Evolutionary conservation across 2,888 invertebrate species (phyloP), one percentile per base, ranked within the genome.

Genomic region (Punctoribates punctum): DNA sequence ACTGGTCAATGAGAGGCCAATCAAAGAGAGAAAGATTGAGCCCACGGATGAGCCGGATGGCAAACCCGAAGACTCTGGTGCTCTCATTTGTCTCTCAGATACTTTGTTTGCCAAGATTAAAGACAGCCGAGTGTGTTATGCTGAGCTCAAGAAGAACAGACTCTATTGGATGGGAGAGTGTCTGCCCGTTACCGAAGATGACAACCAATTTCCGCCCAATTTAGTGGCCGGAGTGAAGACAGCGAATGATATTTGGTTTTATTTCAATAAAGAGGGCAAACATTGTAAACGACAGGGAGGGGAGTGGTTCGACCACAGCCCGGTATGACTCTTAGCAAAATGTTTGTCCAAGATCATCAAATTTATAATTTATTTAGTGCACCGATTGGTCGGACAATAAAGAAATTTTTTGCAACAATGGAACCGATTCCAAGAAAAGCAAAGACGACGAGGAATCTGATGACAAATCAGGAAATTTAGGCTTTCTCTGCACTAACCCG

Each of bases 211-310:
- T 38, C 67, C 67, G 42, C 20, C 67, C 20, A 13, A 67, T 67
- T 42, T 67, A 6, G 23, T 67, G n/a, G 67, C 67, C 67, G 67
- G 42, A 23, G 34, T 67, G 38, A 67, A 67, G 15, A 8, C 67
- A 11, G n/a, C 34, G n/a, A 34, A 42, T 17, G 34, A 67, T 38
- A 42, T 34, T 38, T 67, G 67, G 67, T 67, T 20, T 67, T 67
- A 29, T 29, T 38, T 67, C 23, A 23, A 42, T 11, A n/a, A 20
- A 20, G 23, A 67, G 15, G 38, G 20, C 34, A 27, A 67, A 34
- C 34, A 42, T 11, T 67, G 67, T 67, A 67, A 38, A 20, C 38
- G 67, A 67, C 8, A 20, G 38, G 67, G 34, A 0, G 42, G 23
- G 20, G 27, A 23, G 11, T 42, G 42, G 42, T 42, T 42, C 13